Evolutionary conservation across 1,140 invertebrate species (phyloP), one percentile per base, ranked within the genome.

Genomic region (Glomeris maerens): DNA sequence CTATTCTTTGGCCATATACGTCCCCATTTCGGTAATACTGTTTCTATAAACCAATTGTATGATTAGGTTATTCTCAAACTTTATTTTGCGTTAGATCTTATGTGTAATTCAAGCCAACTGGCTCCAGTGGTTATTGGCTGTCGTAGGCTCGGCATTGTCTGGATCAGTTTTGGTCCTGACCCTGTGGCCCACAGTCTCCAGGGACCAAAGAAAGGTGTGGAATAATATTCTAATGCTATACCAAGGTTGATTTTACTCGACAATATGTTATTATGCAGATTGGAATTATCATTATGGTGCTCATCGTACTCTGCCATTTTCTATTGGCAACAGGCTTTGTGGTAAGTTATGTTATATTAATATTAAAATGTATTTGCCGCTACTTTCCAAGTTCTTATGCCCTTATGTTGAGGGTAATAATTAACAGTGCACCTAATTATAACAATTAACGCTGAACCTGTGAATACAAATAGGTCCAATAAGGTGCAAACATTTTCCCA

Each of bases 1-100:
- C 14, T 98, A 98, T 65, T 94, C 89, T 0, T 67, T 98, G 36
- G 79, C 85, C 27, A 87, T 96, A 55, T 97, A 91, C 64, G 80
- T 97, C 59, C 92, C 92, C 5, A 80, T 93, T 3, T 86, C 89
- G n/a, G 78, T 77, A 56, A 47, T 57, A 57, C 21, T 42, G 14
- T 25, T 22, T 52, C 20, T 52, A 20, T 52, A 20, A 42, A 46
- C 25, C 10, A 21, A 49, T 49, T 46, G 21, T 10, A 42, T 47
- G 25, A 46, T 4, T 49, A 22, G 7, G 14, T 25, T 21, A 13
- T 26, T 53, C 27, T 46, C 50, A 45, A 25, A 14, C 14, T 1
- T 27, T 20, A 20, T 27, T n/a, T 45, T 31, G 3, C 27, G 10
- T 44, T 55, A 75, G 74, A 64, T 95, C 58, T 67, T 96, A 3